Evolutionary conservation across 2,888 invertebrate species (phyloP), one percentile per base, ranked within the genome.

Genomic region (Phrixothrix hirtus): DNA sequence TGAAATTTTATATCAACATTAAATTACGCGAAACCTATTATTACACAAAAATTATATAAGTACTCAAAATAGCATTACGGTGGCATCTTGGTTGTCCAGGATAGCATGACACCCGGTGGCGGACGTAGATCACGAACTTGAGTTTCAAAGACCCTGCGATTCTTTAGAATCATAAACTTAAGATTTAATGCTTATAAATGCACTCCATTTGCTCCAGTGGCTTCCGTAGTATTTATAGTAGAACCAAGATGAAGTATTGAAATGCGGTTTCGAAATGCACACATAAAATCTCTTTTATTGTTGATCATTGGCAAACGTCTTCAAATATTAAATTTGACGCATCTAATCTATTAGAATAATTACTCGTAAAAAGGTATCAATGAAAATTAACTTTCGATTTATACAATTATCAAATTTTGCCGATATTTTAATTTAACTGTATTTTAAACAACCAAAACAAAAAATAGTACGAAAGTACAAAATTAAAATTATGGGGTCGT

Each of bases 61-160:
- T n/a, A n/a, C n/a, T n/a, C n/a, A n/a, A n/a, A n/a, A 7, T 21
- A 21, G 21, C 7, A 21, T 5, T 5, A 21, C 21, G 7, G 21
- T 21, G 21, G 57, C 57, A 57, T 59, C 60, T 60, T 64, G 64
- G 64, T 63, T 63, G 63, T 59, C 60, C 60, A 61, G 54, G 60
- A 60, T 48, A 53, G 63, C 65, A 64, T 64, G 64, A 65, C 62
- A 65, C 59, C 54, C 62, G 38, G 63, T 62, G 62, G 63, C 62
- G 59, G 64, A 45, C 61, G 44, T 58, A 51, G 63, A 64, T 67
- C 67, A 66, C 66, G 67, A 67, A 65, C 60, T 59, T 43, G 52
- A 48, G 37, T 46, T 53, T 55, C 49, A 57, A 53, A 55, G 58
- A 61, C 55, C 21, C 57, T 61, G 59, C 42, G 59, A 58, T 53